A percentile compares a stretch with the other conserved stretches of the same genome.
Evolutionary conservation across 1,140 invertebrate species (phyloP).

Genomic region (Aphaenogaster ashmeadi): DNA sequence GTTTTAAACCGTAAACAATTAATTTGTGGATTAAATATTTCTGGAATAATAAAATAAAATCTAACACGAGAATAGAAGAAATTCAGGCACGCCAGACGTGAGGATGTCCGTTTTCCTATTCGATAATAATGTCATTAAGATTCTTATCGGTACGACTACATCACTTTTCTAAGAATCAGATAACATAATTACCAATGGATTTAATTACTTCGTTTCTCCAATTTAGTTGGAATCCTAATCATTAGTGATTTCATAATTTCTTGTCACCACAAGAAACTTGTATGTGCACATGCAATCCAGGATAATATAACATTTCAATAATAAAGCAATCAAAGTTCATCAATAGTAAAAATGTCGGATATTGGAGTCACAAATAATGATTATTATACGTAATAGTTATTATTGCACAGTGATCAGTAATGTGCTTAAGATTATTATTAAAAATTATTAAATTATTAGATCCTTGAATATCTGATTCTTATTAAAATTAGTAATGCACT

Average conservation of each 20-base stretch:
- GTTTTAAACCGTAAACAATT: background rate
- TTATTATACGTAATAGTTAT: background rate
- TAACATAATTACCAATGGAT: background rate
- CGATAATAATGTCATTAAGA: slow-evolving; percentile 3
- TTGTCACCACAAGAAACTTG: background rate
- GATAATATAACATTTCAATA: background rate
- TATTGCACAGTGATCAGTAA: background rate
- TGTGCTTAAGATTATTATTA: background rate
- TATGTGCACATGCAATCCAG: background rate
- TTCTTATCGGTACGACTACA: background rate
- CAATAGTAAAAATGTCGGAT: background rate
- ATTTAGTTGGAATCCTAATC: background rate
- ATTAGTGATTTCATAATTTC: background rate
- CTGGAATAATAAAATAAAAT: background rate
- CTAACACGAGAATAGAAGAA: background rate
- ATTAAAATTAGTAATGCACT: too few species aligned
- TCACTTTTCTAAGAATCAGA: slow-evolving; percentile 10
- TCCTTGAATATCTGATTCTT: too few species aligned
- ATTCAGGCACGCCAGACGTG: background rate
- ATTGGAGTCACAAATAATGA: background rate
- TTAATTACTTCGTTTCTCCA: slow-evolving; percentile 8
- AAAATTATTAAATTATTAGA: background rate
- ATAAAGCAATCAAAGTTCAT: background rate
- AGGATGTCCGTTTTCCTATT: background rate
- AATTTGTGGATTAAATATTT: background rate